Base-by-base conservation (phyloP, 2,888 invertebrate species). In the Periphyllus acericola region DNA sequence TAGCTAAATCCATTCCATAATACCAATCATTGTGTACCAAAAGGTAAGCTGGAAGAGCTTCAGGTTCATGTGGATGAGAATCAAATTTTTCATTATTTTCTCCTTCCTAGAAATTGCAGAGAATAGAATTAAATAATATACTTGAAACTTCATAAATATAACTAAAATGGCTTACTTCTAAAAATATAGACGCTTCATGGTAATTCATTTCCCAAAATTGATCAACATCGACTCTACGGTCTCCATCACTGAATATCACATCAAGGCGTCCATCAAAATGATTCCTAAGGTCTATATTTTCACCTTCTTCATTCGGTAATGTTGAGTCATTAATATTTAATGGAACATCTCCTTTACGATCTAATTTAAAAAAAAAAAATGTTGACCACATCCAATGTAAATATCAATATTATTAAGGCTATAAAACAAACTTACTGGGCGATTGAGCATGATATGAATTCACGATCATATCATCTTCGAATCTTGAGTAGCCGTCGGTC, bases 31-130 rank as follows among this genome's bases (percentile, higher is more conserved):
- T 97, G 92, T 97, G 97, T 0, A 97, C 97, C 85, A 97, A 93
- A 72, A 97, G 93, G 92, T 97, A 97, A 0, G 96, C 96, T 9
- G 97, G 97, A 89, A 97, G 92, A 91, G 96, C 96, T 90, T 95
- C 95, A 1, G 95, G 95, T 91, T 95, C 95, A 79, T 95, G 94
- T 0, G 97, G 97, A 91, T 97, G 97, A 0, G 96, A 96, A 91
- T 96, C 96, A 91, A 97, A 97, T 92, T 97, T 97, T 91, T 97
- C 97, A 92, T 97, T 97, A 91, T 97, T 97, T 91, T 95, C 94
- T 60, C 97, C 97, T 93, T 97, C 97, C 95, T 96, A 92, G 79
- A 40, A 34, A 46, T 36, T 0, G 2, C 21, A 71, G 92, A 92
- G 89, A 89, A 88, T 90, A 87, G 90, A 81, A 89, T n/a, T 0